A percentile compares a stretch with the other conserved stretches of the same genome.
Conservation (phyloP, 2,888 invertebrate genomes). For the Ochropleura leucogaster region DNA sequence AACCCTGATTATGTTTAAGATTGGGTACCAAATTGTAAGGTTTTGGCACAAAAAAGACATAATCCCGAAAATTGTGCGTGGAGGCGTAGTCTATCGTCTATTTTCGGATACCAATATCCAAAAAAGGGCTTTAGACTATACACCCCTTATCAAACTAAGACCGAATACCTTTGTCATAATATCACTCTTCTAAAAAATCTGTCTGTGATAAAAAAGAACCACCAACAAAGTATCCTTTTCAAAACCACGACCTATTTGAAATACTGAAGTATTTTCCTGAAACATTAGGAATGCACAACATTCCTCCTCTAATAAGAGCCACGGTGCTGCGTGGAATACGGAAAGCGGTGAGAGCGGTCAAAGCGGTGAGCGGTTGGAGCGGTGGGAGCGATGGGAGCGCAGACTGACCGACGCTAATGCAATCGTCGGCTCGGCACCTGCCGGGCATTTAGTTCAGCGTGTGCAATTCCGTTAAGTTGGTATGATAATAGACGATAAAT, state of each 20-base stretch:
- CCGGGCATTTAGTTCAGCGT: conserved; percentile 24
- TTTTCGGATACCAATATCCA: conserved; percentile 16
- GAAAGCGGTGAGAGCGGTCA: conserved; percentile 31
- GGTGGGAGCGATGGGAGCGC: conserved; percentile 16
- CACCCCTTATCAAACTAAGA: conserved; percentile 1
- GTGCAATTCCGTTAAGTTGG: conserved; percentile 6
- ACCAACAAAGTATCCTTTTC: conserved; percentile 8
- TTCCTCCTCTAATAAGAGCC: conserved; percentile 32
- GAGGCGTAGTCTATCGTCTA: not conserved
- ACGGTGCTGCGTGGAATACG: conserved; percentile 36
- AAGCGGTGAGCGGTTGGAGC: conserved; percentile 36
- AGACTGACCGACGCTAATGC: conserved; percentile 55
- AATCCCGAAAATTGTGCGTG: not conserved
- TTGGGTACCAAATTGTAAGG: not conserved
- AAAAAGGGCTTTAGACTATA: not conserved
- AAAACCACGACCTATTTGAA: conserved; percentile 28
- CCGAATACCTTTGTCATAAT: conserved; percentile 20
- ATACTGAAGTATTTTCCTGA: conserved; percentile 13
- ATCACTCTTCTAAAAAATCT: not conserved
- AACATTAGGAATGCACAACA: conserved; percentile 49
- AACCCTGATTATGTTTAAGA: not conserved
- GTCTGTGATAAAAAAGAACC: not conserved
- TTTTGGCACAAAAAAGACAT: conserved; percentile 12
- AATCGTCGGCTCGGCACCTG: conserved; percentile 53
- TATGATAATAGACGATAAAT: conserved; percentile 7